phyloP scores from a whole-genome alignment of 92 coral and sea anemone genomes.

The Isaurus tuberculatus region DNA sequence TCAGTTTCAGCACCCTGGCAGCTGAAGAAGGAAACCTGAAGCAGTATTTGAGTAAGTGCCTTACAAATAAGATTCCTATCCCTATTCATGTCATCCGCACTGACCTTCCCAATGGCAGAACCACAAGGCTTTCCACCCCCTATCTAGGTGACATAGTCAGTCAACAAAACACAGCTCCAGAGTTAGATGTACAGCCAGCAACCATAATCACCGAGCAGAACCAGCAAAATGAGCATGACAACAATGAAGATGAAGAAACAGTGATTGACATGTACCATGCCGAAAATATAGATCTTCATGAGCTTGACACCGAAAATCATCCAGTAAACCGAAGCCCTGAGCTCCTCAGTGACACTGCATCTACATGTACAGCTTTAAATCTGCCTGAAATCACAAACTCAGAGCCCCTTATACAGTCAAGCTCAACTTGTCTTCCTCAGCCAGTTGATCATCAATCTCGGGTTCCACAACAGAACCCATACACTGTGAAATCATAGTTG shows the following conservation, averaged over 20 bases:
- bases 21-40: slow-evolving; percentile 27
- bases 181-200: slow-evolving; percentile 2
- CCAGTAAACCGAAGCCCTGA: neutral
- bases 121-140: slow-evolving; percentile 15
- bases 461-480: slow-evolving; percentile 6
- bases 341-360: neutral
- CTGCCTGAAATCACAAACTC: neutral
- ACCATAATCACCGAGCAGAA: slow-evolving; percentile 6
- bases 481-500: neutral
- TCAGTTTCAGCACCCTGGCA: slow-evolving; percentile 25
- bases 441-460: neutral
- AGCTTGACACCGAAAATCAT: slow-evolving; percentile 7
- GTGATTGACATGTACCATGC: slow-evolving; percentile 29
- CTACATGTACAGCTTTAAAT: neutral
- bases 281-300: slow-evolving; percentile 13
- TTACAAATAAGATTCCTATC: neutral
- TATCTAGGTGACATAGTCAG: slow-evolving; percentile 28
- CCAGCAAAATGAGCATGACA: neutral
- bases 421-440: neutral
- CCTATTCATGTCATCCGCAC: slow-evolving; percentile 41
- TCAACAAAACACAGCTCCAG: slow-evolving; percentile 6
- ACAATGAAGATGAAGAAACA: slow-evolving; percentile 24
- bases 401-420: neutral
- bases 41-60: slow-evolving; percentile 29
- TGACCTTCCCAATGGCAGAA: slow-evolving; percentile 37